These are phyloP conservation scores for Amphipyra tragopoginis DNA, from an alignment of 2,888 invertebrate genomes.

Conservation along the genomic window DNA sequence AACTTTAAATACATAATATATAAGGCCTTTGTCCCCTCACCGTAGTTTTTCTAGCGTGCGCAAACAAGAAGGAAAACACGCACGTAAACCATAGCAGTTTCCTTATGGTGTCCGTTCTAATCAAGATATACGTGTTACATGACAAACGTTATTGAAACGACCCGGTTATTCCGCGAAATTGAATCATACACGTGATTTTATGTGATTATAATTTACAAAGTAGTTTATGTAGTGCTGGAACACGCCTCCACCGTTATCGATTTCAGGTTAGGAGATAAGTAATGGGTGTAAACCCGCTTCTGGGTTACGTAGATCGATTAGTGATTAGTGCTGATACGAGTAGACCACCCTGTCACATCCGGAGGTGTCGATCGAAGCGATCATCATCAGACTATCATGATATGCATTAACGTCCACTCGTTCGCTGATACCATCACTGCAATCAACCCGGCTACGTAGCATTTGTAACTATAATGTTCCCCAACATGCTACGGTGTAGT, in stretches of 20 bases:
- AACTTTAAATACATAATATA: constrained; percentile 66
- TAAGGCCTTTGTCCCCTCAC: constrained; percentile 44
- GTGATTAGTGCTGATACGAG: constrained; percentile 5
- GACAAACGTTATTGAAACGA: constrained; percentile 68
- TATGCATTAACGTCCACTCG: constrained; percentile 8
- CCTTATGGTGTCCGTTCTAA: constrained; percentile 67
- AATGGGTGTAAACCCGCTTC: constrained; percentile 30
- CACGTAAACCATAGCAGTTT: constrained; percentile 60
- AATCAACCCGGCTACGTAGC: background rate
- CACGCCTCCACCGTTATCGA: constrained; percentile 43
- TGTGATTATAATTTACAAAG: constrained; percentile 53
- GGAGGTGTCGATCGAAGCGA: constrained; percentile 10
- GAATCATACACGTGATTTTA: constrained; percentile 70
- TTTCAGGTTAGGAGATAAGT: constrained; percentile 55
- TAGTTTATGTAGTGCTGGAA: constrained; percentile 34
- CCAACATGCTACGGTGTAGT: constrained; percentile 7
- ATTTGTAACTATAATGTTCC: background rate
- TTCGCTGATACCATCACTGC: constrained; percentile 5
- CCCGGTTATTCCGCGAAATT: constrained; percentile 72
- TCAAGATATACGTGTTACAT: constrained; percentile 71
- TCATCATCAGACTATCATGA: constrained; percentile 2
- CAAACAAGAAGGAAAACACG: constrained; percentile 61
- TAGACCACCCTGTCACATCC: constrained; percentile 28
- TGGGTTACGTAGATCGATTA: constrained; percentile 39
- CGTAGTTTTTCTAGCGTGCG: constrained; percentile 26